Percentiles rank a stretch among this genome's conserved stretches.
phyloP scores from a whole-genome alignment of 2,113 vertebrate genomes.

The Smithornis capensis region DNA sequence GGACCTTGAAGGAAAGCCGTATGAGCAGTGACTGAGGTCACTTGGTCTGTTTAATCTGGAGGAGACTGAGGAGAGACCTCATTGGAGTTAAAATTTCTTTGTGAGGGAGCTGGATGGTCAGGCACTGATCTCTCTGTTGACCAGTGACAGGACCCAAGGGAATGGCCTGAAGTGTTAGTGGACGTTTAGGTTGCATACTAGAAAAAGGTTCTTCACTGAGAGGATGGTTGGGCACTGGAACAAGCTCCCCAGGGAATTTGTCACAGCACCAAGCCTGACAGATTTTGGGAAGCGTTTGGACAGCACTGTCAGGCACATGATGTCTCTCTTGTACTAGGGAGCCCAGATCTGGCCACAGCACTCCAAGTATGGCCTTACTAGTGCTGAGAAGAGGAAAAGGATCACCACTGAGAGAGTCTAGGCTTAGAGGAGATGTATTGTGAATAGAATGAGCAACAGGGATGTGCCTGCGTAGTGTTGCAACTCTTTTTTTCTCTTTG shows the following conservation, averaged over 20 bases:
- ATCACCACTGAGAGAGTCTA: neutral
- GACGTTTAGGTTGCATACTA: neutral
- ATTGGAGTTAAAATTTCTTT: neutral
- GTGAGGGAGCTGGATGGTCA: neutral
- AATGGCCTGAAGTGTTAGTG: neutral
- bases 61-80: neutral
- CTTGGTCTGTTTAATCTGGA: neutral
- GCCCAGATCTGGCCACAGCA: neutral
- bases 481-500: neutral
- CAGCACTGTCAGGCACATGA: neutral
- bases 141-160: neutral
- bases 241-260: neutral
- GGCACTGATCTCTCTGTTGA: neutral
- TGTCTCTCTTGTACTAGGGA: neutral
- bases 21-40: neutral
- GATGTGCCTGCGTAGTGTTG: neutral
- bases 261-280: neutral
- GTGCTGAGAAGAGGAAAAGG: neutral
- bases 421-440: neutral
- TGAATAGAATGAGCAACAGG: neutral
- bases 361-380: neutral
- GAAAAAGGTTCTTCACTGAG: neutral
- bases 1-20: neutral
- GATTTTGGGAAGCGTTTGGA: neutral
- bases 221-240: neutral